Evolutionary conservation across 2,113 vertebrate genomes (phyloP).

Genomic region (Amblyornis subalaris): DNA sequence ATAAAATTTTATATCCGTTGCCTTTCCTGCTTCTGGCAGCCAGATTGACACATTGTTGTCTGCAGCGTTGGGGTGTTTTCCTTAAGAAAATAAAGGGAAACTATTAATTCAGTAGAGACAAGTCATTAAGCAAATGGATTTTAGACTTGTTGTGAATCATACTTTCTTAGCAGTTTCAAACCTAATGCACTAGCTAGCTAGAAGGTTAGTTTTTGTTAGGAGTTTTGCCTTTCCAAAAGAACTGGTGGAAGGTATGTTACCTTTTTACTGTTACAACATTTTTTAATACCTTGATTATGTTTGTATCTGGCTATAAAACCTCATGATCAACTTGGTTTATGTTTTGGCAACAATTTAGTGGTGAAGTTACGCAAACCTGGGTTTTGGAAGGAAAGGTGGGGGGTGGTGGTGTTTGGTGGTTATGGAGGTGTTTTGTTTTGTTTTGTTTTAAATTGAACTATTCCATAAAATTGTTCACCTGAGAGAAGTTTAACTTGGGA

Average conservation of each 20-base stretch:
- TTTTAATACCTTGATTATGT: background rate
- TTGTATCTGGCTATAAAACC: background rate
- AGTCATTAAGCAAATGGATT: conserved; percentile 7
- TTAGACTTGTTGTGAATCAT: background rate
- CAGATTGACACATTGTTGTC: conserved; percentile 67
- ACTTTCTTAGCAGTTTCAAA: background rate
- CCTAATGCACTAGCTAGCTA: background rate
- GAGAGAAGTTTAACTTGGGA: background rate
- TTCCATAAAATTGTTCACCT: background rate
- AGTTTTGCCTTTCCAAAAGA: background rate
- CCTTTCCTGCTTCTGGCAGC: conserved; percentile 75
- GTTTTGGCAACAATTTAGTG: background rate
- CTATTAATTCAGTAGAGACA: conserved; percentile 32
- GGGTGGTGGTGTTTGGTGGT: background rate
- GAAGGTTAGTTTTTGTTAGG: background rate
- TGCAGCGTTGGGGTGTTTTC: conserved; percentile 31
- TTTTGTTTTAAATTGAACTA: background rate
- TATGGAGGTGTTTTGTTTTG: background rate
- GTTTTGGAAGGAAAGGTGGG: background rate
- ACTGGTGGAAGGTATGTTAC: background rate
- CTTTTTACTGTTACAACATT: background rate
- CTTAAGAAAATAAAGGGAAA: conserved; percentile 42
- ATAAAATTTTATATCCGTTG: conserved; percentile 80
- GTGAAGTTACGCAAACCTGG: background rate
- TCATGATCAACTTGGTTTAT: background rate